These are phyloP conservation scores for Xenops minutus DNA, from an alignment of 2,797 vertebrate genomes.

Conservation along the genomic window DNA sequence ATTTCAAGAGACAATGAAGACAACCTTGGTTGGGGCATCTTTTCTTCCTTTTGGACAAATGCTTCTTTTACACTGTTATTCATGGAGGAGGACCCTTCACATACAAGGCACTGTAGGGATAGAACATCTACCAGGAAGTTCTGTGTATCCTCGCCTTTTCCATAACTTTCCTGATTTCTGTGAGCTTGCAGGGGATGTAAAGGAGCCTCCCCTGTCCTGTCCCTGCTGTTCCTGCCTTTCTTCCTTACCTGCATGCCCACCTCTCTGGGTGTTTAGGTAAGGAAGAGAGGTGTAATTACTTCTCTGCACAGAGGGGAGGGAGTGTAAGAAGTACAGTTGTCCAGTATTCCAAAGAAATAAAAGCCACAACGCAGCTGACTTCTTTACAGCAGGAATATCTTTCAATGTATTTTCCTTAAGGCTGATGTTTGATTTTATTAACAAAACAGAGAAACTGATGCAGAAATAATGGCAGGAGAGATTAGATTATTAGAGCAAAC, in stretches of 20 bases:
- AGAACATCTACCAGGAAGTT: background rate
- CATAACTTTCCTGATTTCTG: background rate
- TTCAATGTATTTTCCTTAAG: background rate
- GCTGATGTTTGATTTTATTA: slow-evolving; percentile 29
- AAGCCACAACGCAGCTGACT: background rate
- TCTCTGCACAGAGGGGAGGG: background rate
- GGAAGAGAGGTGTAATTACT: background rate
- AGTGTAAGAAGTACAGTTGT: background rate
- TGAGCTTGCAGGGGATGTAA: background rate
- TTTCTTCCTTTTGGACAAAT: background rate
- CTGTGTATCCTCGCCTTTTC: background rate
- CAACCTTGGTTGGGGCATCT: fast-evolving
- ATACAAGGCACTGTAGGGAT: background rate
- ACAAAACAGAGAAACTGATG: background rate
- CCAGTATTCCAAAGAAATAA: background rate
- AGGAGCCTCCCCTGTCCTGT: background rate
- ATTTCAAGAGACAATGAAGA: background rate
- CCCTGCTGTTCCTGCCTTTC: background rate
- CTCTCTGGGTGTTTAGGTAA: background rate
- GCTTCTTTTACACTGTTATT: background rate
- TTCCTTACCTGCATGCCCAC: background rate
- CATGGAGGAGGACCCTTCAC: background rate
- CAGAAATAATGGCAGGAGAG: background rate
- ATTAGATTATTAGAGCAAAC: background rate
- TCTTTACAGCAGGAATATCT: background rate